Evolutionary conservation across 2,888 invertebrate species (phyloP).

Genomic region (Drosophila cyrtoloma): DNA sequence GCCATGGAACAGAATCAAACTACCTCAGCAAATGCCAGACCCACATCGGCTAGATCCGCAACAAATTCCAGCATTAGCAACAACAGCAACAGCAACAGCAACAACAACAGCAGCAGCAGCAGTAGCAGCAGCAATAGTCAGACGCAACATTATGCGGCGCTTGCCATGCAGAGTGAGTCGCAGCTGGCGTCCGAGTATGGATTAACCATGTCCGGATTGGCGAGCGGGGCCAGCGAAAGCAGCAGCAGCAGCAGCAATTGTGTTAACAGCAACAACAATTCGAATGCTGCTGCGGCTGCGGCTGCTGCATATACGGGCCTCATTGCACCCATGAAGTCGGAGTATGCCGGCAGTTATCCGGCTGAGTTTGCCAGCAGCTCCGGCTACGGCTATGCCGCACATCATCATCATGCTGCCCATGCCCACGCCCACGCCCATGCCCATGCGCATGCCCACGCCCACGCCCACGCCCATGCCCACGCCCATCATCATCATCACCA

Average conservation of each 20-base stretch:
- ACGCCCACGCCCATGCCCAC: slow-evolving; percentile 50
- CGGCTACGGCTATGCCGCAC: slow-evolving; percentile 60
- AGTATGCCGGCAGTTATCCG: slow-evolving; percentile 74
- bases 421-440: slow-evolving; percentile 52
- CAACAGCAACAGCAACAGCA: slow-evolving; percentile 13
- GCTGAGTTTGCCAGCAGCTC: slow-evolving; percentile 67
- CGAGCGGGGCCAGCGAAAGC: slow-evolving; percentile 65
- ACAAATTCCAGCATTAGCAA: slow-evolving; percentile 30
- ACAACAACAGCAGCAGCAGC: slow-evolving; percentile 42
- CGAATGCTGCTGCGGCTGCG: slow-evolving; percentile 21
- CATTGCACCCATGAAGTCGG: slow-evolving; percentile 78
- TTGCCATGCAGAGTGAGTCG: slow-evolving; percentile 82
- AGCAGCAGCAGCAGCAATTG: slow-evolving; percentile 29
- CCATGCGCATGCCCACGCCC: slow-evolving; percentile 51
- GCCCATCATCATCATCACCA: slow-evolving; percentile 61
- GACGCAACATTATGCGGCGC: slow-evolving; percentile 73
- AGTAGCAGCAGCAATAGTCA: slow-evolving; percentile 21
- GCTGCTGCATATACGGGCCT: slow-evolving; percentile 56
- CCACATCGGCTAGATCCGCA: slow-evolving; percentile 28
- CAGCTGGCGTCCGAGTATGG: slow-evolving; percentile 82
- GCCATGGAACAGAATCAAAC: slow-evolving; percentile 66
- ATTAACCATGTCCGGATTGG: slow-evolving; percentile 75
- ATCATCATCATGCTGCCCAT: slow-evolving; percentile 48
- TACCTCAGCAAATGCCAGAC: slow-evolving; percentile 60
- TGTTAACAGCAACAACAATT: slow-evolving; percentile 18